Evolutionary conservation across 2,888 invertebrate genomes (phyloP).

Genomic region (Bruchidius siliquastri): DNA sequence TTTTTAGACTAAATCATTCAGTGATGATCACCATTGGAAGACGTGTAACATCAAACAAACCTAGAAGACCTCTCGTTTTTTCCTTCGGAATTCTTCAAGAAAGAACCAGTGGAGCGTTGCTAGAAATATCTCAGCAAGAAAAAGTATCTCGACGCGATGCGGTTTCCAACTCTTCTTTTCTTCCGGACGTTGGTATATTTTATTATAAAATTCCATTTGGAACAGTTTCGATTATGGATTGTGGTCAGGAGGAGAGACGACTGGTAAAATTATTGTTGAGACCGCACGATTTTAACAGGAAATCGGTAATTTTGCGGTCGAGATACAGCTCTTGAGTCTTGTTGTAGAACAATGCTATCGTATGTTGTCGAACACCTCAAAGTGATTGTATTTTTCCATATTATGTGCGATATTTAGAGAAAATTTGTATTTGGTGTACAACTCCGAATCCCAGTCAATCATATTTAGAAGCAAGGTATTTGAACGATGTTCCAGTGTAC

Average conservation of each 20-base stretch:
- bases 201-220: slow-evolving; percentile 20
- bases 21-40: neutral
- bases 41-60: neutral
- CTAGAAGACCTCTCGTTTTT: neutral
- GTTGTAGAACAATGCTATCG: neutral
- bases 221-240: slow-evolving; percentile 31
- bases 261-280: slow-evolving; percentile 28
- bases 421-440: too few species aligned
- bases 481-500: too few species aligned
- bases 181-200: slow-evolving; percentile 13
- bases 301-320: slow-evolving; percentile 32
- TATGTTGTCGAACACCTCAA: neutral
- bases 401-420: too few species aligned
- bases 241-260: slow-evolving; percentile 27
- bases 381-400: too few species aligned
- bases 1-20: neutral
- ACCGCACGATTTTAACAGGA: slow-evolving; percentile 32
- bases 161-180: slow-evolving; percentile 3
- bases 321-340: neutral
- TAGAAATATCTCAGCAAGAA: neutral
- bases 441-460: too few species aligned
- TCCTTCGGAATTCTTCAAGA: neutral
- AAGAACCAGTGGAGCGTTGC: neutral
- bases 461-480: too few species aligned
- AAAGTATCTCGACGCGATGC: neutral